These are phyloP conservation scores for Lepidurus packardi DNA, from an alignment of 1,140 invertebrate species.

Conservation along the genomic window DNA sequence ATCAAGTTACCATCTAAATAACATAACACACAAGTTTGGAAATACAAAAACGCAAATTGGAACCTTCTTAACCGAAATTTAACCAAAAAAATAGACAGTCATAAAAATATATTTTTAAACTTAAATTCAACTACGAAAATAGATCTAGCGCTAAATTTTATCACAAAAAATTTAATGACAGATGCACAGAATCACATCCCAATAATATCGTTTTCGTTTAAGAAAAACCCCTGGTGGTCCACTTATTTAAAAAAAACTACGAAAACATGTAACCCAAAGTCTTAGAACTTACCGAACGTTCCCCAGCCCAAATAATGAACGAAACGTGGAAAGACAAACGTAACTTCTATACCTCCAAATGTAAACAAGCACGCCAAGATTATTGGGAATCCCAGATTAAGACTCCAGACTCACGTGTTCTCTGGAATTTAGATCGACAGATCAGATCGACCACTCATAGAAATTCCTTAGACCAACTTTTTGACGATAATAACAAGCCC, in stretches of 20 bases:
- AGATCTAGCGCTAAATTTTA: background rate
- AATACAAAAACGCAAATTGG: background rate
- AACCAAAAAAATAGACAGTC: background rate
- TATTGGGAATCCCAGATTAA: slow-evolving; percentile 1
- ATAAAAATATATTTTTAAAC: background rate
- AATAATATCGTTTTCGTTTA: background rate
- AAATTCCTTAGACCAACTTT: slow-evolving; percentile 7
- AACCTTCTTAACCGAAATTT: background rate
- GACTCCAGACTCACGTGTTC: background rate
- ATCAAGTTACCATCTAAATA: background rate
- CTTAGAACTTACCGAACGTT: background rate
- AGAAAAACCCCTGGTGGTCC: slow-evolving; percentile 4
- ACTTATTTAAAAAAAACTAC: background rate
- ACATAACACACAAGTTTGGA: background rate
- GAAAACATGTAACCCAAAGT: background rate
- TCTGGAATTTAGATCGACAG: slow-evolving; percentile 5
- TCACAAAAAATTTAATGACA: background rate
- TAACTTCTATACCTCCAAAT: background rate
- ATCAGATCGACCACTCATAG: background rate
- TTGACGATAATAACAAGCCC: background rate
- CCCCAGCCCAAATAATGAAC: background rate
- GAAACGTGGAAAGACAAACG: background rate
- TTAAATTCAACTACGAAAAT: background rate
- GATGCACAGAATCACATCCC: background rate
- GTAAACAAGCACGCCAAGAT: background rate